Conservation (phyloP, 2,888 invertebrate genomes). For the Psococerastis gibbosa region DNA sequence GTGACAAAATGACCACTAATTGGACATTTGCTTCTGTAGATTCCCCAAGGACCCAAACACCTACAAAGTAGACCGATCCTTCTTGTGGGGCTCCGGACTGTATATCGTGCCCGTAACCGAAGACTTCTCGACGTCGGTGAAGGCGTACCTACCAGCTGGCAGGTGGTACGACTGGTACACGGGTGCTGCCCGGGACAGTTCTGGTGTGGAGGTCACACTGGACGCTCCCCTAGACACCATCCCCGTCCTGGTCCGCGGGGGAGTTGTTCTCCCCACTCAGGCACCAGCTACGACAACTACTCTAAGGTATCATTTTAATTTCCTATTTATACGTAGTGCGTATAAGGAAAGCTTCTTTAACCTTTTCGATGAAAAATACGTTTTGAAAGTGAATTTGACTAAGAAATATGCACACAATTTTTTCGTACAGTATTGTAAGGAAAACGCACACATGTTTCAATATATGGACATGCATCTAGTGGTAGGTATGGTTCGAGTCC, state of each 20-base stretch:
- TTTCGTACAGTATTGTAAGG: too few species aligned
- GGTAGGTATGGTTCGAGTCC: too few species aligned
- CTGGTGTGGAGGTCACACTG: conserved; percentile 29
- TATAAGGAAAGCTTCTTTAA: too few species aligned
- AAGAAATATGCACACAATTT: too few species aligned
- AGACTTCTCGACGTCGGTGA: conserved; percentile 29
- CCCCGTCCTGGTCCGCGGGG: conserved; percentile 45
- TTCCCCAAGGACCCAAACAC: conserved; percentile 40
- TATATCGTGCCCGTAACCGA: conserved; percentile 54
- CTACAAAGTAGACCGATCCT: conserved; percentile 49
- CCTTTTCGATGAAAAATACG: too few species aligned
- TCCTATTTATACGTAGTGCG: too few species aligned
- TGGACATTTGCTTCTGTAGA: conserved; percentile 49
- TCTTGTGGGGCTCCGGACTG: conserved; percentile 54
- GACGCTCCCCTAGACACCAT: conserved; percentile 41
- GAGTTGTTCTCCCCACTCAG: conserved; percentile 49
- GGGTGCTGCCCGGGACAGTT: conserved; percentile 25
- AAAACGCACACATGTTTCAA: too few species aligned
- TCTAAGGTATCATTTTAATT: conserved; percentile 29
- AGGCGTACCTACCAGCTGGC: conserved; percentile 42
- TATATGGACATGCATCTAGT: too few species aligned
- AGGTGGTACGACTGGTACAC: conserved; percentile 47
- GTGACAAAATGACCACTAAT: conserved; percentile 49
- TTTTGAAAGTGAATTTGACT: too few species aligned
- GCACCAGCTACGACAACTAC: conserved; percentile 41